These are phyloP conservation scores for Lates japonicus DNA, from an alignment of 2,797 vertebrate species.

Conservation along the genomic window DNA sequence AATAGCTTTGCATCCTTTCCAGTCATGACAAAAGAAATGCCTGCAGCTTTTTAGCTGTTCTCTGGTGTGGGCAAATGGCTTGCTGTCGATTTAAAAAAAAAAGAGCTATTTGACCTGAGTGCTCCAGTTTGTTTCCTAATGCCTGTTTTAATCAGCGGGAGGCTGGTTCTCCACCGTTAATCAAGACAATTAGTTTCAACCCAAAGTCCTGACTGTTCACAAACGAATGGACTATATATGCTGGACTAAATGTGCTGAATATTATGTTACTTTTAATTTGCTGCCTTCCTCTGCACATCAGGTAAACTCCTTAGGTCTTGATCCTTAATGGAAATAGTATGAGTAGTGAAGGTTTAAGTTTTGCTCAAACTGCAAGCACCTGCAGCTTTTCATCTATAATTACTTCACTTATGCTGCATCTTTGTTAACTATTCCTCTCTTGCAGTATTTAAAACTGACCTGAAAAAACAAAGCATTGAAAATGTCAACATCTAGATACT, in stretches of 20 bases:
- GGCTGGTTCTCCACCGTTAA: slow-evolving; percentile 41
- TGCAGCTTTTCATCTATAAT: slow-evolving; percentile 6
- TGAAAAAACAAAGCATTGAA: not conserved
- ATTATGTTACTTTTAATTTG: slow-evolving; percentile 23
- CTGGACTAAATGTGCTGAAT: slow-evolving; percentile 20
- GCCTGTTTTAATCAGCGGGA: slow-evolving; percentile 56
- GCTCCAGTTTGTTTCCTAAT: slow-evolving; percentile 41
- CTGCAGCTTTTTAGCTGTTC: slow-evolving; percentile 15
- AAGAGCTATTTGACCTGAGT: slow-evolving; percentile 28
- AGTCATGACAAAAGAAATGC: not conserved
- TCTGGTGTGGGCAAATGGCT: slow-evolving; percentile 12
- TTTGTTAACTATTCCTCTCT: not conserved
- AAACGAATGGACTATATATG: slow-evolving; percentile 8
- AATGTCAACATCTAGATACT: not conserved
- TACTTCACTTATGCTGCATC: not conserved
- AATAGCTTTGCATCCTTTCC: slow-evolving; percentile 10
- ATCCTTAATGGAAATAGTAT: not conserved
- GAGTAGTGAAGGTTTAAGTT: not conserved
- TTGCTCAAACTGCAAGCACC: not conserved
- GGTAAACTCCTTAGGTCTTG: not conserved
- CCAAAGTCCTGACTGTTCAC: slow-evolving; percentile 9
- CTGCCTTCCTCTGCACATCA: slow-evolving; percentile 1
- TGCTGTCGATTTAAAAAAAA: slow-evolving; percentile 1
- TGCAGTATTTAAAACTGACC: not conserved
- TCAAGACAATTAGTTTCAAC: slow-evolving; percentile 56